Conservation (phyloP, 2,797 vertebrate species). For the Natrix natrix region DNA sequence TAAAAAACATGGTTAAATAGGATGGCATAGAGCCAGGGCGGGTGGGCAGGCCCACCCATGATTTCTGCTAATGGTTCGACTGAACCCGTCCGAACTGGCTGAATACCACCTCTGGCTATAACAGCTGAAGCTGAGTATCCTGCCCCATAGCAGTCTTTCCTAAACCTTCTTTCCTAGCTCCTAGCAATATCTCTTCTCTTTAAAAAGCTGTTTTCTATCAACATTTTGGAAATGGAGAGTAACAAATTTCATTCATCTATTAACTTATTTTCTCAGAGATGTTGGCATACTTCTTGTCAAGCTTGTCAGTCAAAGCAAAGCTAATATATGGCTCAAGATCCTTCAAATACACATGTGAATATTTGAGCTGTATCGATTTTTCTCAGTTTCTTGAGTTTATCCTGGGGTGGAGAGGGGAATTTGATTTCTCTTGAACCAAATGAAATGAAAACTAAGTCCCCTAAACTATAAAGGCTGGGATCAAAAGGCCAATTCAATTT, state of each 20-base stretch:
- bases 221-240: constrained; percentile 33
- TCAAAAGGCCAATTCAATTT: not conserved
- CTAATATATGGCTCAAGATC: constrained; percentile 48
- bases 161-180: constrained; percentile 43
- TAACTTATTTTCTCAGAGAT: constrained; percentile 44
- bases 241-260: constrained; percentile 50
- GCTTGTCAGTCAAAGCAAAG: constrained; percentile 37
- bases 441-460: not conserved
- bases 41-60: too few species aligned
- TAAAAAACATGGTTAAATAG: too few species aligned
- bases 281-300: constrained; percentile 29
- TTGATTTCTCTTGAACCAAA: not conserved
- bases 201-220: constrained; percentile 48
- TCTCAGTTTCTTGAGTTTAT: not conserved
- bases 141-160: constrained; percentile 33
- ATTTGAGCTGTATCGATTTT: not conserved
- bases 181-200: constrained; percentile 36
- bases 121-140: constrained; percentile 24
- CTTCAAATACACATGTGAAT: constrained; percentile 13
- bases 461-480: not conserved
- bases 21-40: too few species aligned
- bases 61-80: too few species aligned
- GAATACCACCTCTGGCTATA: not conserved
- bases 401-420: not conserved
- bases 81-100: too few species aligned